Evolutionary conservation across 2,113 vertebrate species (phyloP), one percentile per base, ranked within the genome.

Genomic region (Planiliza haematocheilus): DNA sequence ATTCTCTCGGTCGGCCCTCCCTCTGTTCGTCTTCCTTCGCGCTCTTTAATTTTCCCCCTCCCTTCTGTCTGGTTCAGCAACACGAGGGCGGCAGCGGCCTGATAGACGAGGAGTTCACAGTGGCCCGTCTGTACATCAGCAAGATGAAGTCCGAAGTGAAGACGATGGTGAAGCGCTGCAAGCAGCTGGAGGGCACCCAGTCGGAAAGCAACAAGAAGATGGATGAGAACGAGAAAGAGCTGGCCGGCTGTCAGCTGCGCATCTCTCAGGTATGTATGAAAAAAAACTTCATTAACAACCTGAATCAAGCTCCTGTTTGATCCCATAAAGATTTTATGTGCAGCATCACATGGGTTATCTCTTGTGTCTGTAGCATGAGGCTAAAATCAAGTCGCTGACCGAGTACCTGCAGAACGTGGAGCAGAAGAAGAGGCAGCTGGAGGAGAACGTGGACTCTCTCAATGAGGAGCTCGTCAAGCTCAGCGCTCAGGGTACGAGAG

Each of bases 101-200:
- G 94, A 97, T 98, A 61, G 97, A 98, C 58, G 97, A 98, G 91
- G 97, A 99, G 89, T 99, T 99, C 88, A 99, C 97, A 0, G 97
- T 99, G 16, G 97, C 97, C 0, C 94, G 97, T 46, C 94, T 99
- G 41, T 98, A 98, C 84, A 97, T 99, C 74, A 99, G 97, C 68
- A 99, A 99, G 91, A 96, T 99, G 97, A 99, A 99, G 88, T 97
- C 97, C 0, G 97, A 99, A 90, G 97, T 99, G 51, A 99, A 98
- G 87, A 96, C 94, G 30, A 96, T 99, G 96, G 97, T 95, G 24
- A 98, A 98, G 63, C 96, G 97, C 65, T 97, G 97, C 90, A 97
- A 96, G 52, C 97, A 98, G 86, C 88, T 98, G 84, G 97, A 98
- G 92, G 82, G 96, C 71, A 95, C 94, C 7, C 96, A 98, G 59